A percentile compares a stretch with the other conserved stretches of the same genome.
Conservation (phyloP, 2,797 vertebrate genomes). For the Oreortyx pictus region DNA sequence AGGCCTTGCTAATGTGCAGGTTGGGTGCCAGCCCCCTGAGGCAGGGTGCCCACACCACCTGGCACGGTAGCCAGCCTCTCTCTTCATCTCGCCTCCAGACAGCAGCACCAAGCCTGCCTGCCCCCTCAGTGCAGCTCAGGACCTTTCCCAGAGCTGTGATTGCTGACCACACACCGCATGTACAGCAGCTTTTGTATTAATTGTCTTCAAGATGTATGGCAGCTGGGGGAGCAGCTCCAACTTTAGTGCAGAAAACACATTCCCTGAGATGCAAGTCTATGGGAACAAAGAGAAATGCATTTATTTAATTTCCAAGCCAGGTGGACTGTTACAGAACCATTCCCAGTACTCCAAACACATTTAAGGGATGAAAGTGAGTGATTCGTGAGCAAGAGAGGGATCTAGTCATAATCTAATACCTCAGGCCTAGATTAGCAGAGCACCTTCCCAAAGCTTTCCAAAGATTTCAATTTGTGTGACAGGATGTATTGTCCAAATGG, state of each 20-base stretch:
- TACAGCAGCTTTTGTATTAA: neutral
- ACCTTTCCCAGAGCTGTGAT: fast-evolving
- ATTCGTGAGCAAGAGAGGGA: neutral
- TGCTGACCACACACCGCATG: neutral
- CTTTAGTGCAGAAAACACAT: neutral
- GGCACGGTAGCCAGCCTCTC: neutral
- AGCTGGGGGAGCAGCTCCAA: neutral
- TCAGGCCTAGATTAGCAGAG: neutral
- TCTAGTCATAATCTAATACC: neutral
- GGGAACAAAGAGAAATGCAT: neutral
- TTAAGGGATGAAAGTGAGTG: constrained; percentile 11
- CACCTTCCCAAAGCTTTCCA: constrained; percentile 18
- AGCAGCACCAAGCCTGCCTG: neutral
- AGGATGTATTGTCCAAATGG: constrained; percentile 12
- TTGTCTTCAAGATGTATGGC: neutral
- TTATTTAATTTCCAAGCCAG: neutral
- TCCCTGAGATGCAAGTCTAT: neutral
- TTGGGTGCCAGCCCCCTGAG: neutral
- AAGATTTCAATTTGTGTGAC: constrained; percentile 18
- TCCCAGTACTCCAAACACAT: neutral
- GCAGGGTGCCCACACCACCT: constrained; percentile 14
- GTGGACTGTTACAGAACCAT: neutral
- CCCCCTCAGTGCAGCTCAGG: neutral
- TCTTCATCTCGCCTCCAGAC: neutral
- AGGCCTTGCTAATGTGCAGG: neutral